These are phyloP conservation scores for Perizoma affinitatum DNA, from an alignment of 2,888 invertebrate genomes.

Conservation along the genomic window DNA sequence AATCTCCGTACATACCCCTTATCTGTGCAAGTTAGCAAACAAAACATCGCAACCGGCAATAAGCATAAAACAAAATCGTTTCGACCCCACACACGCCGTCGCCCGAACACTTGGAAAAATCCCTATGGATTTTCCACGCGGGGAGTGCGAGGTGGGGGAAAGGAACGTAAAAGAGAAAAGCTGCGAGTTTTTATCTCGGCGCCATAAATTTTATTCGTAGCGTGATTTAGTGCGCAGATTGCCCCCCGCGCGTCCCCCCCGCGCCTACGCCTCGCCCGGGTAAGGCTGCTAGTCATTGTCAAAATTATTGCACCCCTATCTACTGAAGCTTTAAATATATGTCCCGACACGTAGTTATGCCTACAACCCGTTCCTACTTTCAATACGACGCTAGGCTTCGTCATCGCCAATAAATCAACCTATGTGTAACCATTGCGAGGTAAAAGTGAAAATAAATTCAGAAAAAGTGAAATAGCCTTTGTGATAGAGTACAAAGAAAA, in stretches of 20 bases:
- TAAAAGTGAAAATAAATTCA: slow-evolving; percentile 44
- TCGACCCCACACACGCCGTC: slow-evolving; percentile 81
- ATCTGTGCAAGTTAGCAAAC: slow-evolving; percentile 81
- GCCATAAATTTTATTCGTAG: slow-evolving; percentile 86
- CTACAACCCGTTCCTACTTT: slow-evolving; percentile 72
- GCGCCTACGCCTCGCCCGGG: slow-evolving; percentile 80
- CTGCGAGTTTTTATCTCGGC: slow-evolving; percentile 86
- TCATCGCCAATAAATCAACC: slow-evolving; percentile 33
- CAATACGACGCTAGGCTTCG: slow-evolving; percentile 44
- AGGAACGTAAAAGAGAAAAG: slow-evolving; percentile 85
- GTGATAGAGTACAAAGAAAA: slow-evolving; percentile 40
- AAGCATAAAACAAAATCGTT: slow-evolving; percentile 84
- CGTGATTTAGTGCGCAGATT: slow-evolving; percentile 86
- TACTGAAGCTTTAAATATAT: slow-evolving; percentile 84
- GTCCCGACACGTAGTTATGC: slow-evolving; percentile 79
- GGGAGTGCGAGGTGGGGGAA: slow-evolving; percentile 62
- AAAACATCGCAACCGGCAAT: slow-evolving; percentile 81
- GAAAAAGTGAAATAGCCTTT: slow-evolving; percentile 35
- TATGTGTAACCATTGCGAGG: slow-evolving; percentile 20
- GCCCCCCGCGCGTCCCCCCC: slow-evolving; percentile 74
- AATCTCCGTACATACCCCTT: slow-evolving; percentile 66
- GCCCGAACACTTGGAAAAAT: slow-evolving; percentile 83
- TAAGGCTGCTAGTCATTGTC: slow-evolving; percentile 84
- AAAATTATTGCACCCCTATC: slow-evolving; percentile 85
- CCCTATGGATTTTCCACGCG: slow-evolving; percentile 83